Evolutionary conservation across 2,113 vertebrate genomes (phyloP).

Genomic region (Sialia sialis): DNA sequence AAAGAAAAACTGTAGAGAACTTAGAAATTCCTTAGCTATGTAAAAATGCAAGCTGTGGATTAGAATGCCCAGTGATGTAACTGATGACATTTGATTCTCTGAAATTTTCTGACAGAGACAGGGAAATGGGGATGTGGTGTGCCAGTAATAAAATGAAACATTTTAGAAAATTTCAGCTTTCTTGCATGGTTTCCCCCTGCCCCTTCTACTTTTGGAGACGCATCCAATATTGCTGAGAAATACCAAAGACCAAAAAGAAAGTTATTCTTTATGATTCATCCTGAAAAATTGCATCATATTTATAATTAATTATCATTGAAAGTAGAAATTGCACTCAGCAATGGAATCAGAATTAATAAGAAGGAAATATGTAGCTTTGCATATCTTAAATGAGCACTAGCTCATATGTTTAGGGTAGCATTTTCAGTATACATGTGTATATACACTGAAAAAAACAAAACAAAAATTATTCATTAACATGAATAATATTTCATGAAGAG

Average conservation of each 20-base stretch:
- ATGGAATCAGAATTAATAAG: neutral
- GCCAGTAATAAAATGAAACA: neutral
- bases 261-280: neutral
- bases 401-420: neutral
- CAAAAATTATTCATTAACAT: neutral
- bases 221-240: neutral
- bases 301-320: neutral
- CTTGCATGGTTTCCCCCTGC: neutral
- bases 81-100: neutral
- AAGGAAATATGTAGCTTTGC: neutral
- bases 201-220: neutral
- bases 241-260: neutral
- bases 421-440: neutral
- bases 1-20: neutral
- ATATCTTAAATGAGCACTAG: neutral
- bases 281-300: neutral
- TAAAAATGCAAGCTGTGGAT: neutral
- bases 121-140: neutral
- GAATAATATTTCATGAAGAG: neutral
- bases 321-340: neutral
- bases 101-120: neutral
- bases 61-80: neutral
- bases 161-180: neutral
- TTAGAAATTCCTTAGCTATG: neutral
- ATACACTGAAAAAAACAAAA: neutral